phyloP scores from a whole-genome alignment of 1,140 invertebrate genomes.

The Nasonia vitripennis region DNA sequence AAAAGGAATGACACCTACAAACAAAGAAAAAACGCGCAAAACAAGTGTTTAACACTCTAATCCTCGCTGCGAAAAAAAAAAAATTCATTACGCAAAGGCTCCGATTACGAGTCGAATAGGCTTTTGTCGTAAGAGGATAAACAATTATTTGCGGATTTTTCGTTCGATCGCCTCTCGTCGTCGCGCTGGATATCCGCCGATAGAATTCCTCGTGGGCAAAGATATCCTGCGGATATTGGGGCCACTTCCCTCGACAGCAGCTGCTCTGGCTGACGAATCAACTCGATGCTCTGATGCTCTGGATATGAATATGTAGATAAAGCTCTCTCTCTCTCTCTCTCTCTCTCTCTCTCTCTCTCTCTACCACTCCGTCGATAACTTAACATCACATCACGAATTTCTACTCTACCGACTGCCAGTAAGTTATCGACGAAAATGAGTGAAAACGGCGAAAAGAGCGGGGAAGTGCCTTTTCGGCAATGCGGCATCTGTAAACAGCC shows the following conservation, averaged over 20 bases:
- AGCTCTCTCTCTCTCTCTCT: too few relatives aligned
- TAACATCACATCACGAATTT: too few relatives aligned
- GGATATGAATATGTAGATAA: conserved; percentile 37
- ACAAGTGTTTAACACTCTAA: neutral
- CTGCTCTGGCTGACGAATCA: neutral
- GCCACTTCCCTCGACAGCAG: neutral
- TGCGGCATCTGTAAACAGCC: too few relatives aligned
- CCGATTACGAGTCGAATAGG: neutral
- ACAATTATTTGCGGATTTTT: conserved; percentile 35
- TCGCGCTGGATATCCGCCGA: conserved; percentile 19
- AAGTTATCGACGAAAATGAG: too few relatives aligned
- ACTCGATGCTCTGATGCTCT: neutral
- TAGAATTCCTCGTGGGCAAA: neutral
- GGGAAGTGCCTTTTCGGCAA: too few relatives aligned
- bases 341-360: too few relatives aligned
- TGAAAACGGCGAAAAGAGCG: too few relatives aligned
- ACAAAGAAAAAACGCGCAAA: neutral
- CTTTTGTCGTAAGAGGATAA: conserved; percentile 6
- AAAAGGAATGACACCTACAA: too few relatives aligned
- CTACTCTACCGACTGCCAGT: too few relatives aligned
- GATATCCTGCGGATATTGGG: conserved; percentile 23
- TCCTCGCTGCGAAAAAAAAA: neutral
- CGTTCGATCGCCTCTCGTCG: neutral
- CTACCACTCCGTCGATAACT: too few relatives aligned
- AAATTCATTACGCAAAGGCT: neutral